phyloP scores from a whole-genome alignment of 2,797 vertebrate genomes.

The Acanthurus lineatus region DNA sequence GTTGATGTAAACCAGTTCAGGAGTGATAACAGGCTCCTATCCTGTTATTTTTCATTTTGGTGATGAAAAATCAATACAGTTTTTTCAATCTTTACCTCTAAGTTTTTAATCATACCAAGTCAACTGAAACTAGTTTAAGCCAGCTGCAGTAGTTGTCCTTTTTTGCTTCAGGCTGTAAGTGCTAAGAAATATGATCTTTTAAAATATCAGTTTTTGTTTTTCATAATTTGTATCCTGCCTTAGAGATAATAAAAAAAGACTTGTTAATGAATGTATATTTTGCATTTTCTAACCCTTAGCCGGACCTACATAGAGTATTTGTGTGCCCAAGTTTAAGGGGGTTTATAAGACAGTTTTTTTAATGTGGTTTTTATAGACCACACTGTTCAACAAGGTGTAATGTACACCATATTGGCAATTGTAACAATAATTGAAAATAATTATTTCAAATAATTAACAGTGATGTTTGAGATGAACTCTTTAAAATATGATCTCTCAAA shows the following conservation, averaged over 20 bases:
- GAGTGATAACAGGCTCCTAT: not conserved
- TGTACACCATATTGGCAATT: not conserved
- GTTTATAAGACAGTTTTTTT: not conserved
- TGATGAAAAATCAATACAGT: not conserved
- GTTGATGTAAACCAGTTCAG: not conserved
- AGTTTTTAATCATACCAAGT: constrained; percentile 20
- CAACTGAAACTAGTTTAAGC: constrained; percentile 36
- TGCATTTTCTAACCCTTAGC: constrained; percentile 17
- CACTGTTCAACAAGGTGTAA: not conserved
- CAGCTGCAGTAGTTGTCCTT: constrained; percentile 32
- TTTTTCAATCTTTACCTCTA: too few species aligned
- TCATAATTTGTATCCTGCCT: constrained; percentile 14
- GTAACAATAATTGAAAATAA: too few species aligned
- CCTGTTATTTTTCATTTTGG: not conserved
- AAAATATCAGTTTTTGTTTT: constrained; percentile 7
- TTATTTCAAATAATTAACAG: too few species aligned
- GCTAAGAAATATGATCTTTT: constrained; percentile 43
- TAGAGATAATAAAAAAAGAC: not conserved
- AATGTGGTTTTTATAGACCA: not conserved
- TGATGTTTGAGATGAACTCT: not conserved
- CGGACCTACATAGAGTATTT: not conserved
- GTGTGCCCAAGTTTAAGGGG: not conserved
- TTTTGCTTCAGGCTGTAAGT: constrained; percentile 27
- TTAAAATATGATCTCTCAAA: not conserved
- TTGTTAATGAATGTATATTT: constrained; percentile 1